Evolutionary conservation across 2,888 invertebrate genomes (phyloP), one percentile per base, ranked within the genome.

Genomic region (Cephonodes hylas): DNA sequence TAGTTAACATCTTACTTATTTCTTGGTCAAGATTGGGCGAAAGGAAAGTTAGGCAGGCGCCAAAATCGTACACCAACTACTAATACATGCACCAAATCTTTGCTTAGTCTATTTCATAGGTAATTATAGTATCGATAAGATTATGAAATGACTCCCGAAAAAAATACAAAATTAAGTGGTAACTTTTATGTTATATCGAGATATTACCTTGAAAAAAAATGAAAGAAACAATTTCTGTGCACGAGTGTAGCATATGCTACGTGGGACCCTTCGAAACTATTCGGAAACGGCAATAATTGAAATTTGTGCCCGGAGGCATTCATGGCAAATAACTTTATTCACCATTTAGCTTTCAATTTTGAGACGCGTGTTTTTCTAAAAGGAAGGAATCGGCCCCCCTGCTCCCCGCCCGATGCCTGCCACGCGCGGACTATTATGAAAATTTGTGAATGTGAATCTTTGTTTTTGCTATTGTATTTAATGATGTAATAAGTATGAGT

Each of bases 221-320:
- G n/a, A n/a, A n/a, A n/a, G n/a, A 27, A 45, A 34, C 20, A 1
- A 31, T 45, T 68, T 72, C 45, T 75, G 70, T 57, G 25, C 58
- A 15, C 60, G 77, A 78, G 8, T 76, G 83, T 88, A 86, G 81
- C 57, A 56, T 61, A 67, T 69, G 72, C 72, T 70, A 70, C 61
- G 13, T 31, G 69, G 71, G 72, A 67, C 84, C 88, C 88, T 89
- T 84, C 87, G 80, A 75, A 88, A 92, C 89, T 91, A 92, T 92
- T 91, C 91, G 91, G 91, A 92, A 91, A 91, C 83, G 88, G 79
- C 89, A 90, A 92, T 92, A 91, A 92, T 92, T 92, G 91, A 91
- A 91, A 91, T 92, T 90, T 89, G 91, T 91, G 91, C 92, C 92
- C 91, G 86, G 91, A 92, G 92, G 92, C 92, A 92, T 92, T 91